Percentiles rank a stretch among this genome's conserved stretches.
Conservation (phyloP, 2,113 vertebrate species). For the Mungos mungo region DNA sequence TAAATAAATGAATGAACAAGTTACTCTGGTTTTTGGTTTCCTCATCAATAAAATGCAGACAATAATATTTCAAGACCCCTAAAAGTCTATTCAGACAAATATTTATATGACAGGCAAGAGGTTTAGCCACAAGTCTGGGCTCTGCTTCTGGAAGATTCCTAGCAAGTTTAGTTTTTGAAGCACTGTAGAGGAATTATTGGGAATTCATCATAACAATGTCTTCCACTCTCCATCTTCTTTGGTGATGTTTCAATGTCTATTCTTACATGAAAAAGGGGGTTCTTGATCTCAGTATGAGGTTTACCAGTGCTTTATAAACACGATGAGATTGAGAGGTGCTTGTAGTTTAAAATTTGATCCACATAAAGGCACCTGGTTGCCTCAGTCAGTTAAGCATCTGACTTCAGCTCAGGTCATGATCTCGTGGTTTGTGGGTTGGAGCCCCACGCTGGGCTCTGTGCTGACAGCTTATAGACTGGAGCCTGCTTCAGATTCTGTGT, state of each 20-base stretch:
- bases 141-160: background rate
- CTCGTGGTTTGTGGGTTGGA: too few relatives aligned
- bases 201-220: background rate
- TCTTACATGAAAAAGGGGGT: background rate
- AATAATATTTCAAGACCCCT: background rate
- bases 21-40: background rate
- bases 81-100: background rate
- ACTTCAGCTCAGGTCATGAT: too few relatives aligned
- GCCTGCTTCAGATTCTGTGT: too few relatives aligned
- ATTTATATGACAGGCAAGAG: background rate
- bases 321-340: background rate
- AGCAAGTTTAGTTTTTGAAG: background rate
- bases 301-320: background rate
- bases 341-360: background rate
- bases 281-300: background rate
- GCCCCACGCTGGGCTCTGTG: too few relatives aligned
- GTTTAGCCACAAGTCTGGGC: background rate
- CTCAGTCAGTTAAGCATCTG: too few relatives aligned
- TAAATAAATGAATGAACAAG: background rate
- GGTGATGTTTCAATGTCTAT: background rate
- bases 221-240: background rate
- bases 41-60: background rate
- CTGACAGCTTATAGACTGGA: too few relatives aligned
- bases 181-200: background rate
- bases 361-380: background rate